Conservation (phyloP, 2,113 vertebrate genomes). For the Stomatorhinus ivindoensis region DNA sequence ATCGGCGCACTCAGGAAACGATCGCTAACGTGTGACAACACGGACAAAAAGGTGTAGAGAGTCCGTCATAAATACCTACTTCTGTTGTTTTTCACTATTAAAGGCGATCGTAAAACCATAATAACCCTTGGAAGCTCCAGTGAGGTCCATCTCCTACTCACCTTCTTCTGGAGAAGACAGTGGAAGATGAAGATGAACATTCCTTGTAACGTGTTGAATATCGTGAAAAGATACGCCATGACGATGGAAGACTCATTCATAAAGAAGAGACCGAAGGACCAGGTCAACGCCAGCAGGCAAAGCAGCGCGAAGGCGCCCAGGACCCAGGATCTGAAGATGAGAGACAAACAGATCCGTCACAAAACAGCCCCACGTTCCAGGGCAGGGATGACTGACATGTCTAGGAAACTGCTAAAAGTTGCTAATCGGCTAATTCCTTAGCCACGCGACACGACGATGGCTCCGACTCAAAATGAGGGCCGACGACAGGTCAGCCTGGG, state of each 20-base stretch:
- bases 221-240: slow-evolving; percentile 96
- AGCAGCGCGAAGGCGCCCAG: slow-evolving; percentile 88
- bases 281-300: slow-evolving; percentile 87
- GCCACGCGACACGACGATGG: background rate
- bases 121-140: background rate
- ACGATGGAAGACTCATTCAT: slow-evolving; percentile 89
- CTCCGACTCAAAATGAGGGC: background rate
- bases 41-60: background rate
- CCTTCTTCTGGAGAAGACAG: slow-evolving; percentile 96
- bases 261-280: slow-evolving; percentile 93
- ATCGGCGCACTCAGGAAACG: background rate
- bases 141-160: slow-evolving; percentile 47
- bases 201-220: slow-evolving; percentile 97
- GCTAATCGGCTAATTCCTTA: background rate
- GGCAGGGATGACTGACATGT: background rate
- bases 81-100: slow-evolving; percentile 5
- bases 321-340: slow-evolving; percentile 84
- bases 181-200: slow-evolving; percentile 99
- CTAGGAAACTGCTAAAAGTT: background rate
- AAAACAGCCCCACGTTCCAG: background rate
- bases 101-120: slow-evolving; percentile 20
- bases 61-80: background rate
- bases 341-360: background rate
- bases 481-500: background rate
- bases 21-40: background rate